Evolutionary conservation across 30 jellyfish, hydroid and myxozoan genomes (phyloP).

Genomic region (Hydractinia echinata): DNA sequence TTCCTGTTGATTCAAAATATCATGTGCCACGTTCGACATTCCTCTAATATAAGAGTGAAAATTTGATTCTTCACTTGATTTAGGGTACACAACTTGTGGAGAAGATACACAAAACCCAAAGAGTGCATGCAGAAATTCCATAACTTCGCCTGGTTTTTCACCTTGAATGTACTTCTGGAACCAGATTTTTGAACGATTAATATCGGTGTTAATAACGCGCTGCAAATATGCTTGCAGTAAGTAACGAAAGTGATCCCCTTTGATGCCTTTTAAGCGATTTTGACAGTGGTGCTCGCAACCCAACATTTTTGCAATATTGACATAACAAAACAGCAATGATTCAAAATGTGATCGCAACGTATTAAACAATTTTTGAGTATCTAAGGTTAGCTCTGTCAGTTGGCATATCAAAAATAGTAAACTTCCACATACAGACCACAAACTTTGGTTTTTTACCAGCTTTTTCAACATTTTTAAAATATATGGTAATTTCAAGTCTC

Average conservation of each 20-base stretch:
- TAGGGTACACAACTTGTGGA: background rate
- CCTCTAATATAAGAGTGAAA: background rate
- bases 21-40: background rate
- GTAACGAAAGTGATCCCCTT: constrained; percentile 61
- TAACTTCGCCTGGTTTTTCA: background rate
- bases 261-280: constrained; percentile 59
- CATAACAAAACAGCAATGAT: constrained; percentile 29
- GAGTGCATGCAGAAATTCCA: constrained; percentile 32
- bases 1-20: constrained; percentile 2
- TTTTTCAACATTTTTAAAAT: constrained; percentile 11
- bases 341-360: constrained; percentile 15
- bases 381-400: constrained; percentile 12
- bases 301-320: constrained; percentile 52
- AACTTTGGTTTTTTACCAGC: constrained; percentile 16
- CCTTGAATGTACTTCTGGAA: constrained; percentile 5
- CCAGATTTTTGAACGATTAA: background rate
- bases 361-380: constrained; percentile 9
- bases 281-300: constrained; percentile 65
- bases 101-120: constrained; percentile 27
- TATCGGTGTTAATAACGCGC: constrained; percentile 20
- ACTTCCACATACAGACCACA: constrained; percentile 19
- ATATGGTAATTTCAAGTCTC: constrained; percentile 7
- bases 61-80: background rate
- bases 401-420: constrained; percentile 7
- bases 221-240: constrained; percentile 25